A percentile compares a stretch with the other conserved stretches of the same genome.
phyloP scores from a whole-genome alignment of 2,888 invertebrate genomes.

The Tryphoninae sp. region DNA sequence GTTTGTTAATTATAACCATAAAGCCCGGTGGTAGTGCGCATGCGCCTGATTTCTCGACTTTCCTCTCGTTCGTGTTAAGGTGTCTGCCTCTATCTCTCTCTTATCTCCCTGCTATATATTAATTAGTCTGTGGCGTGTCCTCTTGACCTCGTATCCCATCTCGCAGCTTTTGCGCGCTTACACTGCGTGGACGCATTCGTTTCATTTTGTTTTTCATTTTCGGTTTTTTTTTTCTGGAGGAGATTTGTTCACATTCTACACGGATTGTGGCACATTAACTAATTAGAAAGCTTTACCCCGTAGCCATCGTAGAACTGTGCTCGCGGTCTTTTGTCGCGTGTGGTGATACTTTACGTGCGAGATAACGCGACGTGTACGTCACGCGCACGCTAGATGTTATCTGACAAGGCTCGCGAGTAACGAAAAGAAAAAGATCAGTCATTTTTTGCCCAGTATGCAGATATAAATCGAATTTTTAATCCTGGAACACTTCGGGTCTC shows the following conservation, averaged over 20 bases:
- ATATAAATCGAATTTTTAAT: not conserved
- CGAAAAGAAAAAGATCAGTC: not conserved
- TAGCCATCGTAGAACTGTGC: not conserved
- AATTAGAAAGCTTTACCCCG: constrained; percentile 37
- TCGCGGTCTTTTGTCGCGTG: not conserved
- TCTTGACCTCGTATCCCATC: constrained; percentile 34
- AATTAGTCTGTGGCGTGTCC: constrained; percentile 52
- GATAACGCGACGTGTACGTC: not conserved
- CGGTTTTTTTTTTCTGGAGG: not conserved
- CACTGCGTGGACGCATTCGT: constrained; percentile 11
- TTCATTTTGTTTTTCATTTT: not conserved
- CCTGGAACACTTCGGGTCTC: not conserved
- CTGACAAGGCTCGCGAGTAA: not conserved
- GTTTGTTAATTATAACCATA: no score
- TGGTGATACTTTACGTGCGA: constrained; percentile 11
- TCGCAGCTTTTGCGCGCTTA: constrained; percentile 10
- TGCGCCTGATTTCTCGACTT: not conserved
- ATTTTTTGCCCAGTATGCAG: not conserved
- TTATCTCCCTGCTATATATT: constrained; percentile 25
- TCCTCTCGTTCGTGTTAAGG: not conserved
- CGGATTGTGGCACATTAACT: constrained; percentile 53
- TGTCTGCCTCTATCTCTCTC: constrained; percentile 2
- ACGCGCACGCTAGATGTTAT: not conserved
- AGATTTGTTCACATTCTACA: constrained; percentile 14
- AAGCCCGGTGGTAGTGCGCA: not conserved